Percentiles rank a stretch among this genome's conserved stretches.
phyloP scores from a whole-genome alignment of 2,888 invertebrate species.

The Syrista parreyssii region DNA sequence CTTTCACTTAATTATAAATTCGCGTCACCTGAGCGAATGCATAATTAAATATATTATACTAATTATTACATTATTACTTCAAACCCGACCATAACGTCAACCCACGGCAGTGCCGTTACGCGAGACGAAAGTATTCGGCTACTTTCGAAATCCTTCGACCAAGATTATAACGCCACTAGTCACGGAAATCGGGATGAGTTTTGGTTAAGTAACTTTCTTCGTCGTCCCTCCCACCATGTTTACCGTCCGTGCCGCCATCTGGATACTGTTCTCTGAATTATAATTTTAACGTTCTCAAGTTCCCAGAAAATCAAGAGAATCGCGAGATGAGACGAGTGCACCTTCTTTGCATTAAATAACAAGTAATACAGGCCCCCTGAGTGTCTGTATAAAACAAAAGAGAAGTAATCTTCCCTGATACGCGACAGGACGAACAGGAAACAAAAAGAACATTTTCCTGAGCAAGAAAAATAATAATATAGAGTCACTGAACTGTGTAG shows the following conservation, averaged over 20 bases:
- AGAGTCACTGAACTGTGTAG: no score
- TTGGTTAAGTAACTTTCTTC: conserved; percentile 26
- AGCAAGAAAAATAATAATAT: no score
- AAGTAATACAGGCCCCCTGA: no score
- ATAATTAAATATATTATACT: conserved; percentile 47
- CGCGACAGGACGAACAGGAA: no score
- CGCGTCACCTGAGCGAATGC: conserved; percentile 32
- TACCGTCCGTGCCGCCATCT: not conserved
- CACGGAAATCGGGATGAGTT: conserved; percentile 16
- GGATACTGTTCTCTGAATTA: conserved; percentile 5
- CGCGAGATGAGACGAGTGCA: no score
- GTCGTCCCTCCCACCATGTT: not conserved
- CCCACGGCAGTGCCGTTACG: not conserved
- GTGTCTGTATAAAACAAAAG: no score
- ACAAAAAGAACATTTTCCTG: no score
- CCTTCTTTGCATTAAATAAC: no score
- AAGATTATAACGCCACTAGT: conserved; percentile 8
- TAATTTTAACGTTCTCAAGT: conserved; percentile 30
- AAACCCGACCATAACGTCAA: conserved; percentile 24
- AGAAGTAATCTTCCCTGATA: no score
- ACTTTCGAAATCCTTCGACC: conserved; percentile 21
- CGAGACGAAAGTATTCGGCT: conserved; percentile 8
- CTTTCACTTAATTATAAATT: conserved; percentile 55
- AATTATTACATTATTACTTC: conserved; percentile 35
- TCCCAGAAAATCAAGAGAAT: conserved; percentile 42